phyloP scores from a whole-genome alignment of 2,113 vertebrate species.

The Cisticola juncidis region DNA sequence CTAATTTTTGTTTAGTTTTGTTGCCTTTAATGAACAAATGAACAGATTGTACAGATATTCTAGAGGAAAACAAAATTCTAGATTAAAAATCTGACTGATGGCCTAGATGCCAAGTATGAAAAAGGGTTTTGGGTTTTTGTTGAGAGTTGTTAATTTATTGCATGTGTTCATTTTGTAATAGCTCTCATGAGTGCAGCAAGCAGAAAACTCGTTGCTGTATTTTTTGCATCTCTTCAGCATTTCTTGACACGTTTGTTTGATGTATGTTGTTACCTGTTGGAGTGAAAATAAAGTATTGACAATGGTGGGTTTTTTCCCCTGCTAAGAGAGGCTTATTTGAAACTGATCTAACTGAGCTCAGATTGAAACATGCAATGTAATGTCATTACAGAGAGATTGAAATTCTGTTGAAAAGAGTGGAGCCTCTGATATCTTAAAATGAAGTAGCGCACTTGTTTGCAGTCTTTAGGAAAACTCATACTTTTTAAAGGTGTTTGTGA shows the following conservation, averaged over 20 bases:
- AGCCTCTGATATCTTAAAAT: not conserved
- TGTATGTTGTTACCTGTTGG: not conserved
- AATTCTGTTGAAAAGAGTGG: not conserved
- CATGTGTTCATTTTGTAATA: not conserved
- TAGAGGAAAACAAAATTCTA: not conserved
- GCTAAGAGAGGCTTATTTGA: not conserved
- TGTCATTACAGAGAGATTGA: not conserved
- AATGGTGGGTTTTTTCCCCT: not conserved
- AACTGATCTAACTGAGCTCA: not conserved
- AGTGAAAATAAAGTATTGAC: not conserved
- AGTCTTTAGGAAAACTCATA: not conserved
- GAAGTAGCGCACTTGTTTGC: not conserved
- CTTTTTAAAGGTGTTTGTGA: not conserved
- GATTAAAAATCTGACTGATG: not conserved
- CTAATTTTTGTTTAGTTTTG: not conserved
- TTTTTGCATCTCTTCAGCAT: not conserved
- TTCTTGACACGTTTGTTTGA: not conserved
- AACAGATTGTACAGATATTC: not conserved
- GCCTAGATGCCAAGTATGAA: not conserved
- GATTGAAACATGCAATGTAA: not conserved
- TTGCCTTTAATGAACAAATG: not conserved
- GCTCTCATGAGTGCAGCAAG: not conserved
- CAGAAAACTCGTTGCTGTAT: not conserved
- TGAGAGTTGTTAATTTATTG: not conserved
- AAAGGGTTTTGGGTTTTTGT: not conserved